Evolutionary conservation across 2,113 vertebrate genomes (phyloP).

Genomic region (Cisticola juncidis): DNA sequence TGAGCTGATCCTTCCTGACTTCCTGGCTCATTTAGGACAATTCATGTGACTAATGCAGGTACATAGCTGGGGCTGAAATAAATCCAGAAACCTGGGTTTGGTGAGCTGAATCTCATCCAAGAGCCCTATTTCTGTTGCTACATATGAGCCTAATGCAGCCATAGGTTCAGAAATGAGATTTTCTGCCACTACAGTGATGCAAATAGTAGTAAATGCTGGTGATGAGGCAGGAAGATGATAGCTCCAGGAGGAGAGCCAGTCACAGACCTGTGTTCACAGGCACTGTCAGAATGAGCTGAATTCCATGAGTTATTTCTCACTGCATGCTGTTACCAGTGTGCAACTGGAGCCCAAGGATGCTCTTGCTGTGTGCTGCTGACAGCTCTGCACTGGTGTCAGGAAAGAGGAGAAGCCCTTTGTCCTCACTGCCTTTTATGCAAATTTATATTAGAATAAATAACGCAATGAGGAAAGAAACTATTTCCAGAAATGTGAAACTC

Average conservation of each 20-base stretch:
- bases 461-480: constrained; percentile 62
- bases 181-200: neutral
- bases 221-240: neutral
- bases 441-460: constrained; percentile 38
- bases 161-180: neutral
- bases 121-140: neutral
- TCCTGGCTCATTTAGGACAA: neutral
- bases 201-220: neutral
- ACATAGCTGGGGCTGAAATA: neutral
- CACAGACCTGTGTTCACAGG: neutral
- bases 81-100: neutral
- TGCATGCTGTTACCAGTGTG: neutral
- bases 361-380: neutral
- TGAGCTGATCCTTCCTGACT: neutral
- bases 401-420: neutral
- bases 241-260: neutral
- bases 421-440: constrained; percentile 4
- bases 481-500: constrained; percentile 66
- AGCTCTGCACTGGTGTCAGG: neutral
- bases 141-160: neutral
- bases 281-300: fast-evolving
- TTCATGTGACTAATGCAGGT: neutral
- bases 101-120: neutral
- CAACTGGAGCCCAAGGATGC: neutral
- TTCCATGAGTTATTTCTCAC: neutral